Percentiles rank a stretch among this genome's conserved stretches.
These are phyloP conservation scores for Apeltes quadracus DNA, from an alignment of 2,113 vertebrate species.

Conservation along the genomic window DNA sequence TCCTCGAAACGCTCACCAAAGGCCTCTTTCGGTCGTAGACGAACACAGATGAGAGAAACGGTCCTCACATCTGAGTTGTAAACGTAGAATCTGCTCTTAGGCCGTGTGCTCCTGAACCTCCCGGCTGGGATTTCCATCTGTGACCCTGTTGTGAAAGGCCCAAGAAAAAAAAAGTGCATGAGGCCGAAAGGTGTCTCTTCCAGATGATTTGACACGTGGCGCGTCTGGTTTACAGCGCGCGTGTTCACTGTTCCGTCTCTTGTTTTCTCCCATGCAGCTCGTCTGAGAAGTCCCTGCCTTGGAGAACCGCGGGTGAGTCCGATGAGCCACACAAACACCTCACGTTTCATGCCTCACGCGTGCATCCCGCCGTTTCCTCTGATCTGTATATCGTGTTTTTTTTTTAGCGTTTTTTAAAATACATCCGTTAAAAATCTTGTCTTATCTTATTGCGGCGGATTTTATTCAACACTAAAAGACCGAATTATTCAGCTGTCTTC, in stretches of 20 bases:
- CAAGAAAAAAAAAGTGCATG: conserved; percentile 14
- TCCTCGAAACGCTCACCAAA: conserved; percentile 33
- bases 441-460: neutral
- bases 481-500: neutral
- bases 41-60: conserved; percentile 27
- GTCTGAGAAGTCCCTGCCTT: conserved; percentile 97
- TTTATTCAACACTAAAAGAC: neutral
- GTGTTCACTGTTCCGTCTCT: conserved; percentile 30
- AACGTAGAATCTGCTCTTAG: conserved; percentile 7
- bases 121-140: conserved; percentile 27
- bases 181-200: conserved; percentile 28
- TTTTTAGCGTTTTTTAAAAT: neutral
- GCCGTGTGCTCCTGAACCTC: neutral
- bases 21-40: conserved; percentile 17
- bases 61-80: conserved; percentile 37
- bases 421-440: neutral
- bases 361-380: neutral
- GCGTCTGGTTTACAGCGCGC: neutral
- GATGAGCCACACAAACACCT: neutral
- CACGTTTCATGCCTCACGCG: neutral
- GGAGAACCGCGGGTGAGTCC: conserved; percentile 92
- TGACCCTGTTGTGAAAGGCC: conserved; percentile 25
- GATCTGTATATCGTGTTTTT: neutral
- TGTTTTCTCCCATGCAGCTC: conserved; percentile 81
- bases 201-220: conserved; percentile 25